These are phyloP conservation scores for Cuniculus paca DNA, from an alignment of 2,797 vertebrate species.

Conservation along the genomic window DNA sequence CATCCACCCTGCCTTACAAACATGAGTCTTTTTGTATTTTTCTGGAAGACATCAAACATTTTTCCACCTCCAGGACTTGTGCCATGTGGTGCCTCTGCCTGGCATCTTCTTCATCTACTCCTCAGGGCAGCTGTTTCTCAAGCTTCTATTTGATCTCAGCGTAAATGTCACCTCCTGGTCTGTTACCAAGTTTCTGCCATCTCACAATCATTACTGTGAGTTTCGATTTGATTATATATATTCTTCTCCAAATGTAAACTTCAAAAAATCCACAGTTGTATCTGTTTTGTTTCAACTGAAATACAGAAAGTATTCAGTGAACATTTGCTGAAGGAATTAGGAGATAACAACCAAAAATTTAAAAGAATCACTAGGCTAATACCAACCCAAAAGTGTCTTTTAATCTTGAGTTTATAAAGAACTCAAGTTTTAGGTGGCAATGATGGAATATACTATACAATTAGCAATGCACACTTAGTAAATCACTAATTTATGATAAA, in stretches of 20 bases:
- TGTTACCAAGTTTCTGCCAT: neutral
- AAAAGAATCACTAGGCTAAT: neutral
- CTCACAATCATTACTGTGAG: neutral
- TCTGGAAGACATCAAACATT: neutral
- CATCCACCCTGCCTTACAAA: neutral
- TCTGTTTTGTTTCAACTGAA: neutral
- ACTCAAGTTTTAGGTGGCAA: neutral
- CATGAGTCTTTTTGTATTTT: neutral
- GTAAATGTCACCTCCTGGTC: neutral
- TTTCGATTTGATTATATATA: neutral
- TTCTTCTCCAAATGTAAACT: neutral
- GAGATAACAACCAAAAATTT: neutral
- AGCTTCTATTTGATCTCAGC: neutral
- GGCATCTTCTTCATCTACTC: neutral
- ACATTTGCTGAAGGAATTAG: neutral
- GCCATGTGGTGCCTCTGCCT: neutral
- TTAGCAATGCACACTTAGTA: neutral
- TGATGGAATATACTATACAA: neutral
- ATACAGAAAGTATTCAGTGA: neutral
- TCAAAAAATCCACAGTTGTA: neutral
- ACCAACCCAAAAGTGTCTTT: neutral
- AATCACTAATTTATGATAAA: neutral
- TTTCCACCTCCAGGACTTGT: neutral
- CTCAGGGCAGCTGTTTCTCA: neutral
- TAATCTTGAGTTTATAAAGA: neutral